Base-by-base conservation (phyloP, 1,140 invertebrate genomes). In the Aphaenogaster floridana region DNA sequence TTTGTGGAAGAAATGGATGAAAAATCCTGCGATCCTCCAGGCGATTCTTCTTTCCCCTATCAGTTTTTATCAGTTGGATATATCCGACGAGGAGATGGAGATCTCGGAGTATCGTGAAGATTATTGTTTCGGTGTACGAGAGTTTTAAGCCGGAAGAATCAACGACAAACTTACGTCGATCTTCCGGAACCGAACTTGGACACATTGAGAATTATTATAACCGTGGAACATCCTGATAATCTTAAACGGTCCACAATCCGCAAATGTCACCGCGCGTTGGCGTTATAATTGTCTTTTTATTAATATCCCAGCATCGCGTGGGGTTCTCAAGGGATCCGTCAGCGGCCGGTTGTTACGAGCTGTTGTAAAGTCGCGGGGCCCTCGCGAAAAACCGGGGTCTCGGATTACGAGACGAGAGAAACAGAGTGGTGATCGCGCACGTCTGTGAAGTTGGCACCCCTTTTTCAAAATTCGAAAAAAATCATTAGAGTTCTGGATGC, bases 231-330 rank as follows among this genome's bases (percentile, higher is more conserved):
- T n/a, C 3, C 15, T 3, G 9, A 39, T 42, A 17, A 54, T 11
- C 2, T 28, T 50, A n/a, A 66, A 17, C 9, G 48, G 2, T 7
- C 11, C 34, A 48, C 39, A n/a, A 71, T 39, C 2, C 36, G 21
- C 7, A 11, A 71, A 57, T 13, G 50, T 34, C 9, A 9, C 36
- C 34, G 13, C 45, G 3, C 17, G n/a, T 48, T 5, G 39, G 6
- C n/a, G 57, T 28, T 78, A 45, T 34, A 81, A 81, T 81, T 81
- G 28, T 45, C 2, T 68, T 81, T 66, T 57, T 34, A 57, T 69
- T 71, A 71, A 54, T 63, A 63, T 2, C 15, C 1, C 9, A 0
- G 11, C 15, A 79, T 64, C 59, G 8, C 34, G 54, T 8, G n/a
- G 7, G 8, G 3, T 39, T 9, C 45, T 45, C 54, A 61, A 63